Evolutionary conservation across 2,797 vertebrate species (phyloP), one percentile per base, ranked within the genome.

Genomic region (Malacoraja senta): DNA sequence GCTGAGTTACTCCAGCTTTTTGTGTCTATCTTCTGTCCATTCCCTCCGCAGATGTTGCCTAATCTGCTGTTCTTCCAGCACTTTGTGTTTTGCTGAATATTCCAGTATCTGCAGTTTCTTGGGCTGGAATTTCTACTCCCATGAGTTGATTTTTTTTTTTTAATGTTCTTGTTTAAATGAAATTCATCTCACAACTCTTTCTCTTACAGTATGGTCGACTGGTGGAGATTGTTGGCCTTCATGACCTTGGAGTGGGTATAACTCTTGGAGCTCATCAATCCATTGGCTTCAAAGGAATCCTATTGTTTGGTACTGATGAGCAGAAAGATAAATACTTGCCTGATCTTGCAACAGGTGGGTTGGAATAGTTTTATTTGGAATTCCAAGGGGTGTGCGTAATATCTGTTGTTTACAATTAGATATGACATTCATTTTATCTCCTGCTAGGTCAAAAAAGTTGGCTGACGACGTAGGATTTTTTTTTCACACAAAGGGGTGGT

Each of bases 261-360:
- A 84, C 65, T 15, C 93, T 93, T 72, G 93, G 93, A 29, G 93
- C 93, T 71, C 93, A 93, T 83, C 93, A 91, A 68, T 91, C 93
- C 61, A 93, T 93, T 83, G 80, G 93, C 6, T 93, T 80, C 38
- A 93, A 93, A 83, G 93, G 53, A 63, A 93, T 93, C 29, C 68
- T 93, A 71, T 71, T 93, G 8, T 93, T 80, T 84, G 93, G 93
- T 58, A 91, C 44, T 71, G 29, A 79, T 32, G 12, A 93, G 1
- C 93, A 93, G 93, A 93, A 91, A 58, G 63, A 93, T 80, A 80
- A 93, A 93, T 93, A 93, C 71, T 83, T 93, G 29, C 93, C 93
- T 44, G 38, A 84, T n/a, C 93, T 93, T 29, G 93, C 93, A 63
- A 65, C 93, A 83, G 93, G 93, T 93, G 29, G 68, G 93, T 86